Conservation (phyloP, 2,797 vertebrate genomes). For the Prionace glauca region DNA sequence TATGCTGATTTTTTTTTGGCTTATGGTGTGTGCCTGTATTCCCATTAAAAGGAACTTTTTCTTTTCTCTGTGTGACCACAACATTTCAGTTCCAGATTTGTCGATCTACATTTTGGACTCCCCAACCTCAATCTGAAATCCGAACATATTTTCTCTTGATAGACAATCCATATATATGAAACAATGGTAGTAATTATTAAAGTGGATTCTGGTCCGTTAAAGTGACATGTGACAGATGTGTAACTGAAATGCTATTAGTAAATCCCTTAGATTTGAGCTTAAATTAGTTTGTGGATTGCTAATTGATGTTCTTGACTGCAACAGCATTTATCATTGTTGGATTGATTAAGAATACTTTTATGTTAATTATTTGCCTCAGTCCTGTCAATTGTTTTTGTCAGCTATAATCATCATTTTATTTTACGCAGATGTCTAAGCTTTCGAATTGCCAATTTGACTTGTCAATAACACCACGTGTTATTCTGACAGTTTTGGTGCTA, state of each 20-base stretch:
- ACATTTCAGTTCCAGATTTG: not conserved
- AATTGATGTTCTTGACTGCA: not conserved
- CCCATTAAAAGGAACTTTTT: not conserved
- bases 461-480: not conserved
- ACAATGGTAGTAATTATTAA: not conserved
- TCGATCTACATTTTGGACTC: not conserved
- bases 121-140: not conserved
- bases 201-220: not conserved
- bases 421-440: not conserved
- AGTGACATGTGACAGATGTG: not conserved
- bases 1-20: not conserved
- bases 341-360: slow-evolving; percentile 6
- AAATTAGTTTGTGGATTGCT: not conserved
- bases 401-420: not conserved
- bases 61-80: not conserved
- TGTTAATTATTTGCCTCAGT: not conserved
- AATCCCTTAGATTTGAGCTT: not conserved
- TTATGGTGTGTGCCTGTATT: not conserved
- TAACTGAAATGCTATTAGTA: not conserved
- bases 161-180: not conserved
- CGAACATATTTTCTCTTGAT: not conserved
- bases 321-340: not conserved
- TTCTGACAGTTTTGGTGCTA: not conserved
- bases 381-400: slow-evolving; percentile 26
- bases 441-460: not conserved